These are phyloP conservation scores for Chymomyza procnemis DNA, from an alignment of 2,888 invertebrate species.

Conservation along the genomic window DNA sequence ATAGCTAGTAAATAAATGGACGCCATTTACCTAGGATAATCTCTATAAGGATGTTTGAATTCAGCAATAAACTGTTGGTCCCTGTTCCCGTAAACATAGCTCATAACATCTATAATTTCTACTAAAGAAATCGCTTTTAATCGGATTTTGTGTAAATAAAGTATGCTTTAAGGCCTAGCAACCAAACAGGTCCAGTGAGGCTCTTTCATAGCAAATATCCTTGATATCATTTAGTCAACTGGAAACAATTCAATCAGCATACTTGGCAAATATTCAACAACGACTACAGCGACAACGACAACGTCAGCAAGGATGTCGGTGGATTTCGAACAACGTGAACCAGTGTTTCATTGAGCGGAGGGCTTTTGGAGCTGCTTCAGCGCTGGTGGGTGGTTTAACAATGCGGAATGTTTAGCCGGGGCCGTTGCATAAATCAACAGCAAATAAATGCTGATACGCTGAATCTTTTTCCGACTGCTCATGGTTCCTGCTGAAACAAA, in stretches of 20 bases:
- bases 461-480: conserved; percentile 54
- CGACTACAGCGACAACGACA: conserved; percentile 2
- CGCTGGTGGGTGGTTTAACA: neutral
- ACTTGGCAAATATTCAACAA: conserved; percentile 74
- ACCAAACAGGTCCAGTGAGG: neutral
- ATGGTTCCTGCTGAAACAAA: conserved; percentile 54
- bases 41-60: too few relatives aligned
- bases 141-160: neutral
- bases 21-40: too few relatives aligned
- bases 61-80: too few relatives aligned
- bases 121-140: neutral
- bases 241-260: conserved; percentile 77
- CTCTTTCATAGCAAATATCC: conserved; percentile 69
- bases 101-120: too few relatives aligned
- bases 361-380: neutral
- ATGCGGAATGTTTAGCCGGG: conserved; percentile 2
- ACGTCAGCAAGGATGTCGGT: conserved; percentile 27
- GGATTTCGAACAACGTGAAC: conserved; percentile 10
- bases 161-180: neutral
- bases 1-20: too few relatives aligned
- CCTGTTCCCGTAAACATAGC: too few relatives aligned
- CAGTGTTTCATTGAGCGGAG: conserved; percentile 45
- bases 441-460: conserved; percentile 74
- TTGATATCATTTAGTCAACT: conserved; percentile 77
- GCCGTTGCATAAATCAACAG: conserved; percentile 69